These are phyloP conservation scores for Oryzias woworae DNA, from an alignment of 2,113 vertebrate species.

Conservation along the genomic window DNA sequence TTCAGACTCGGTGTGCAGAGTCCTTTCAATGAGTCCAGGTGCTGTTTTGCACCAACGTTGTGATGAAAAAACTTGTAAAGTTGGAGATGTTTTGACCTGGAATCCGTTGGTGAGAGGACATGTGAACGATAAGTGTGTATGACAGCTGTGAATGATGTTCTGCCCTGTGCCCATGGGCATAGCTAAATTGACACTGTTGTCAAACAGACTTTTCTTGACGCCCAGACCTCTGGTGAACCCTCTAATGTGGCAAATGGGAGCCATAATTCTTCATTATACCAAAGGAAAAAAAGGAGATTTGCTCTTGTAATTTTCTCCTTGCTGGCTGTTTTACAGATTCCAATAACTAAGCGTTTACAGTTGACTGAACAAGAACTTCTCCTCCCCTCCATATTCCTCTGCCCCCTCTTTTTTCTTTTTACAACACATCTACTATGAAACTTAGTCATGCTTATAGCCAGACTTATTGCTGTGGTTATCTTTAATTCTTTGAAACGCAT, in stretches of 20 bases:
- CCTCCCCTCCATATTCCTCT: conserved; percentile 51
- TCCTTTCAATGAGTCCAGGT: conserved; percentile 22
- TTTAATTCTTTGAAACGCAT: conserved; percentile 99
- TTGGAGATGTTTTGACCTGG: conserved; percentile 74
- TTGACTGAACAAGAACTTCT: conserved; percentile 91
- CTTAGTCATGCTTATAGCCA: conserved; percentile 89
- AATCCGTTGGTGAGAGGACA: conserved; percentile 84
- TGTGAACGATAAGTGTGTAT: conserved; percentile 90
- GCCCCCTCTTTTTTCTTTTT: conserved; percentile 54
- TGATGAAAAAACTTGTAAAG: conserved; percentile 60
- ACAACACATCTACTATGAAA: conserved; percentile 83
- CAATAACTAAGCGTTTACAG: conserved; percentile 94
- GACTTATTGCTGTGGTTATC: conserved; percentile 97
- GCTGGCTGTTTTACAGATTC: conserved; percentile 93
- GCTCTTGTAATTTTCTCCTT: conserved; percentile 92
- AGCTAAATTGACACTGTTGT: conserved; percentile 89
- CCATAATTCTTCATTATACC: conserved; percentile 98
- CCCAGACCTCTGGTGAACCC: conserved; percentile 87
- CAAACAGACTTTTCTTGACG: conserved; percentile 81
- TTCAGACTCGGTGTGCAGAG: too few species aligned
- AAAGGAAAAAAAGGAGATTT: conserved; percentile 83
- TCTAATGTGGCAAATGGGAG: conserved; percentile 94
- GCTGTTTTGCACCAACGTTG: conserved; percentile 67
- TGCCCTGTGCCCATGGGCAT: conserved; percentile 81
- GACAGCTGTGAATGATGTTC: conserved; percentile 93